phyloP scores from a whole-genome alignment of 37 sponge, comb jelly and placozoan genomes.

The Haliclona indistincta region DNA sequence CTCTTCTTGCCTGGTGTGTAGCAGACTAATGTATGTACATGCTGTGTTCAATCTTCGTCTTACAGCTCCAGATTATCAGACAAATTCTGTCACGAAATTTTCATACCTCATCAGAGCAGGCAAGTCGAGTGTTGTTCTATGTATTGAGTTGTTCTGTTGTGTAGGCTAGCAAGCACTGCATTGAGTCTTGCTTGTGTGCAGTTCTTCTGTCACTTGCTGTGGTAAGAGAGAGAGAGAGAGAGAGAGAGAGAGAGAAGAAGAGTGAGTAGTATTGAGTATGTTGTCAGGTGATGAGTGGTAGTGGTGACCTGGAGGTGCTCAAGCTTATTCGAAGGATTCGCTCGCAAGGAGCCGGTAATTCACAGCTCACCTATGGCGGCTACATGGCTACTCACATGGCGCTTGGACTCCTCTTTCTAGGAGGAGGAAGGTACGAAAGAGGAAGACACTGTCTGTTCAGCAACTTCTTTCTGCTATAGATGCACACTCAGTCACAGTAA shows the following conservation, averaged over 20 bases:
- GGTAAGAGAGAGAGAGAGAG: conserved; percentile 33
- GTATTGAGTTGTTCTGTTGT: not conserved
- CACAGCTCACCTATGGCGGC: conserved; percentile 80
- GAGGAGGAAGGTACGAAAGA: conserved; percentile 67
- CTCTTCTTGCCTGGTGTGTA: conserved; percentile 53
- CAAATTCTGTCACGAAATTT: no score
- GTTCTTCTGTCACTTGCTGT: conserved; percentile 42
- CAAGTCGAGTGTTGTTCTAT: no score
- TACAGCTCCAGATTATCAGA: no score
- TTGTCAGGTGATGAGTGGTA: conserved; percentile 83
- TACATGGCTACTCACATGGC: conserved; percentile 97
- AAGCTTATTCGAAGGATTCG: conserved; percentile 52
- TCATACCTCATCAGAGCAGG: no score
- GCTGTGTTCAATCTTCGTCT: no score
- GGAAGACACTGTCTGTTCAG: not conserved
- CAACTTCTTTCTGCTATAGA: conserved; percentile 18
- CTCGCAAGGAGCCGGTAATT: conserved; percentile 16
- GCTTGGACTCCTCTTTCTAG: conserved; percentile 90
- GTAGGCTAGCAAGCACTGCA: conserved; percentile 46
- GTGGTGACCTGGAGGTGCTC: conserved; percentile 86
- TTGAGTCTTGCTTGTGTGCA: conserved; percentile 47
- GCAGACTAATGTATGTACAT: not conserved
- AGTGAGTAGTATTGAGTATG: no score
- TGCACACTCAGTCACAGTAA: conserved; percentile 70
- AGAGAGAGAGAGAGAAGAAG: no score